Conservation (phyloP, 2,113 vertebrate genomes). For the Sardina pilchardus region DNA sequence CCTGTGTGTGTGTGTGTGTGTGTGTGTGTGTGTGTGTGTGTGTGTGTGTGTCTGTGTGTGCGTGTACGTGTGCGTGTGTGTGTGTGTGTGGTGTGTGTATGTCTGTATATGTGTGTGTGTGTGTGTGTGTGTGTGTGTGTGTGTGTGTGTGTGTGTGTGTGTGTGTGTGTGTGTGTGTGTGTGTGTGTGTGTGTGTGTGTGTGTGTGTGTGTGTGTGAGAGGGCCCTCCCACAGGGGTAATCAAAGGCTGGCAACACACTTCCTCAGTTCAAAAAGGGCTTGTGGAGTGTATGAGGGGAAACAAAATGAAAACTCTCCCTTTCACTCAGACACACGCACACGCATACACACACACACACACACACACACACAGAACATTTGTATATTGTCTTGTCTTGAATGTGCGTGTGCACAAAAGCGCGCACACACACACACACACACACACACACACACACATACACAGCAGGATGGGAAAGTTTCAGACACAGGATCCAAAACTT, state of each 20-base stretch:
- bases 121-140: too few species aligned
- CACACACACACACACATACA: neutral
- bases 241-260: slow-evolving; percentile 14
- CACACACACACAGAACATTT: neutral
- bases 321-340: neutral
- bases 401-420: neutral
- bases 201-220: neutral
- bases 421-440: neutral
- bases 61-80: too few species aligned
- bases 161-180: too few species aligned
- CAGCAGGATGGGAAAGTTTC: neutral
- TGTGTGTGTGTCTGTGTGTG: too few species aligned
- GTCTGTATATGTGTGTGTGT: too few species aligned
- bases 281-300: neutral
- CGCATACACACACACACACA: neutral
- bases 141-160: too few species aligned
- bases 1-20: neutral
- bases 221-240: neutral
- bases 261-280: slow-evolving; percentile 22
- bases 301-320: neutral
- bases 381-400: too few species aligned
- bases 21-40: too few species aligned
- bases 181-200: too few species aligned
- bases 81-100: too few species aligned
- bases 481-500: too few species aligned